Base-by-base conservation (phyloP, 64 coral and sea anemone species). In the Stylophora pistillata region DNA sequence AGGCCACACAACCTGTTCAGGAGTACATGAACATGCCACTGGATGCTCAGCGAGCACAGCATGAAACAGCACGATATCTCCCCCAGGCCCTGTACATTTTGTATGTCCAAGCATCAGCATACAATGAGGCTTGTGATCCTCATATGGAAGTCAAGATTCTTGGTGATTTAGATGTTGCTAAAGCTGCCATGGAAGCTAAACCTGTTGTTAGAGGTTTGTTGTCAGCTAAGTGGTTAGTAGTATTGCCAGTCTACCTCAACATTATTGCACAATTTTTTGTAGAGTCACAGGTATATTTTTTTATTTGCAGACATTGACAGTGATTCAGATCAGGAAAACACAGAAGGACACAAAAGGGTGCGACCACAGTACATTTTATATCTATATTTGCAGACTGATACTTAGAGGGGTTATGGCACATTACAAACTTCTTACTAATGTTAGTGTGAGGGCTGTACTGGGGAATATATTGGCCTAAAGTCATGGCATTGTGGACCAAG, bases 1-100 rank as follows among this genome's bases (percentile, higher is more conserved):
- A 99, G 97, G 72, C 90, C 1, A 99, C 97, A 41, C 88, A 86
- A n/a, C 97, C 97, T 90, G 94, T 99, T 1, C 97, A 99, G 88
- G 97, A 95, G 47, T 95, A 95, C 90, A 58, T 99, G 77, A 95
- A 95, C 74, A 73, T 99, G 31, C 90, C 90, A 60, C 66, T 99
- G 76, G 97, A 99, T 90, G 93, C 68, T 27, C 77, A 95, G 23
- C 87, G 88, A 74, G 33, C 75, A 13, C 97, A 99, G 84, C 83
- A 99, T 73, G 90, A 99, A 68, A 95, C 97, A 56, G 97, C 97
- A 13, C 89, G 78, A 29, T 99, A 95, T 76, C 87, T 99, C 15
- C 91, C 97, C 12, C 77, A 73, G 1, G 78, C 97, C 13, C 85
- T 99, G 29, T 99, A 99, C 79, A 86, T 99, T 18, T 52, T 99